Base-by-base conservation (phyloP, 2,888 invertebrate species). In the Nemotelus pantherinus region DNA sequence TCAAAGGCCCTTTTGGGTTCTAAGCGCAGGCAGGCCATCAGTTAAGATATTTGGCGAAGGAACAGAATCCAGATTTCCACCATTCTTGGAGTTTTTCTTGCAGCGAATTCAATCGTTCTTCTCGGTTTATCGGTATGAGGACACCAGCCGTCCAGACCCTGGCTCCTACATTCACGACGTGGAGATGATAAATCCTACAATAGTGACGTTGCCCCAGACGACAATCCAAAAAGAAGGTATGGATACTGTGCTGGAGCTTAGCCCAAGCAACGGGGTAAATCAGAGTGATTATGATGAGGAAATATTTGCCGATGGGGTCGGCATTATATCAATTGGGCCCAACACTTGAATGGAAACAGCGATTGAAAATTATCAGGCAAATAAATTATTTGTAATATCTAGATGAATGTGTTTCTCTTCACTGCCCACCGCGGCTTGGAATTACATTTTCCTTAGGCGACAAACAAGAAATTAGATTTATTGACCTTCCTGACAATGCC, bases 91-190 rank as follows among this genome's bases (percentile, higher is more conserved):
- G 83, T 90, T 90, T 81, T 84, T 93, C 58, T 89, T 93, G 4
- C 93, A 93, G 83, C 89, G 91, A 67, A 89, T 93, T 75, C 93
- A 93, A 85, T 89, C 91, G 0, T 89, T 91, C 81, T 91, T 92
- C 87, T 93, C 93, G 0, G 90, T 91, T n/a, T 91, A 91, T 82
- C 86, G 90, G 74, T 89, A 91, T 44, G 89, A 89, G 81, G 90
- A 91, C 83, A 83, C 89, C 80, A 88, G 88, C 83, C 81, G 88
- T 80, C 88, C 88, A 55, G 65, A 41, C 7, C 50, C 60, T 43
- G 74, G 60, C 41, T 60, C 74, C 9, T 9, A 63, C n/a, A 74
- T 60, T 63, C 60, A 60, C 2, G 74, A 74, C 9, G 60, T 74
- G 25, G 74, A 74, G 41, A 47, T 70, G 10, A 70, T 70, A 43